Percentiles rank a stretch among this genome's conserved stretches.
Evolutionary conservation across 2,797 vertebrate species (phyloP).

Genomic region (Vultur gryphus): DNA sequence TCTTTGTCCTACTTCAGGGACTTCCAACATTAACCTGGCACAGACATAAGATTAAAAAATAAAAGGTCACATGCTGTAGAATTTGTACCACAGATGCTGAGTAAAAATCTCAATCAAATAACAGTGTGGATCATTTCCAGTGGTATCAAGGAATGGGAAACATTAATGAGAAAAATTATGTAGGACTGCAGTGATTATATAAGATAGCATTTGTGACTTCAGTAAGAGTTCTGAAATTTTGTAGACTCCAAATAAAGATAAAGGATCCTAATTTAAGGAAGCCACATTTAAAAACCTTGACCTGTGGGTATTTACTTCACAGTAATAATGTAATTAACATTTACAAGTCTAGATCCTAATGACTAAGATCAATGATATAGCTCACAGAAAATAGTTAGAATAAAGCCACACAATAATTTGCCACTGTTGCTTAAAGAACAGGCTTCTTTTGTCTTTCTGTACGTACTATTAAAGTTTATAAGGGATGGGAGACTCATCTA

Average conservation of each 20-base stretch:
- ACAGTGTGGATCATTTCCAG: background rate
- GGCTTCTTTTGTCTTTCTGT: background rate
- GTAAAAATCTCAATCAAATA: background rate
- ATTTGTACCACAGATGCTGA: background rate
- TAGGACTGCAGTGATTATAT: background rate
- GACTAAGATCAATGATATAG: background rate
- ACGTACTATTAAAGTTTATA: background rate
- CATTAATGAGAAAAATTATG: background rate
- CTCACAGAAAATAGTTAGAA: background rate
- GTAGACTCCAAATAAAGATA: background rate
- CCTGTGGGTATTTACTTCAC: background rate
- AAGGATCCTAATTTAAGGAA: background rate
- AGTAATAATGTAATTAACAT: background rate
- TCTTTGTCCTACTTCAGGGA: background rate
- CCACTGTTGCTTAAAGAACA: background rate
- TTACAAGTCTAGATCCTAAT: background rate
- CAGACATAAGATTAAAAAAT: background rate
- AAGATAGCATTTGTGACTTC: background rate
- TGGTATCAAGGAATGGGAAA: background rate
- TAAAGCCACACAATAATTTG: background rate
- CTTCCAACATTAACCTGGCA: background rate
- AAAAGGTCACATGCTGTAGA: background rate
- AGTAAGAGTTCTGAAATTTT: background rate
- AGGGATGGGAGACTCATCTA: background rate
- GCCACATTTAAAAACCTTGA: background rate